Conservation (phyloP, 1,140 invertebrate species). For the Monochamus saltuarius region DNA sequence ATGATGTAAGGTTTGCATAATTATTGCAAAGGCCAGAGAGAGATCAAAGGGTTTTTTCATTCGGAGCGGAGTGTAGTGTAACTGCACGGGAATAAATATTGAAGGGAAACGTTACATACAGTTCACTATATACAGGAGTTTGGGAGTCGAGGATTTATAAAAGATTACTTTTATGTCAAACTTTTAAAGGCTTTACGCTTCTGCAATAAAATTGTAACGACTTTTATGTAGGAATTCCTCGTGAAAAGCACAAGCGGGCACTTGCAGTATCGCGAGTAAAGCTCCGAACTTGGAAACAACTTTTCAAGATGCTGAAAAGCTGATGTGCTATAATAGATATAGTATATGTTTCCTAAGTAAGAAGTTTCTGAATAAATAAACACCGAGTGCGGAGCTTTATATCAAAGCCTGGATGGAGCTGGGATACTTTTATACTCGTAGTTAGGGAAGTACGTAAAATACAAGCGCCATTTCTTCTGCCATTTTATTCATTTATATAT, state of each 20-base stretch:
- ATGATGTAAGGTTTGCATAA: constrained; percentile 19
- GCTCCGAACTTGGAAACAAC: constrained; percentile 13
- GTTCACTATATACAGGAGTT: constrained; percentile 18
- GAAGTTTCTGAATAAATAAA: constrained; percentile 10
- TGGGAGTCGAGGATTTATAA: constrained; percentile 22
- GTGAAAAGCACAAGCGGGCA: constrained; percentile 18
- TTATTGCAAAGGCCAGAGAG: constrained; percentile 16
- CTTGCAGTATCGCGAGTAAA: constrained; percentile 13
- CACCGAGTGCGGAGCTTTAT: too few relatives aligned
- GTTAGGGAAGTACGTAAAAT: too few relatives aligned
- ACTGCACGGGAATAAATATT: constrained; percentile 9
- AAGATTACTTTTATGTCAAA: constrained; percentile 28
- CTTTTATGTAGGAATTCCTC: constrained; percentile 16
- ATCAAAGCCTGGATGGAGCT: too few relatives aligned
- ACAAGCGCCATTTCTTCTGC: too few relatives aligned
- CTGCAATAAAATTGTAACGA: constrained; percentile 24
- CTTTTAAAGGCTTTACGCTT: constrained; percentile 21
- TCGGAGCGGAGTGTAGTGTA: constrained; percentile 3
- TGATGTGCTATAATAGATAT: constrained; percentile 11
- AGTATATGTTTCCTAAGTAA: constrained; percentile 8
- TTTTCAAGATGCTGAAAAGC: constrained; percentile 9
- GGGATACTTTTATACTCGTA: too few relatives aligned
- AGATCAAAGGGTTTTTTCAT: constrained; percentile 34
- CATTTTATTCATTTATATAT: too few relatives aligned
- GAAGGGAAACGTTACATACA: constrained; percentile 21